Base-by-base conservation (phyloP, 2,113 vertebrate genomes). In the Oncorhynchus tshawytscha region DNA sequence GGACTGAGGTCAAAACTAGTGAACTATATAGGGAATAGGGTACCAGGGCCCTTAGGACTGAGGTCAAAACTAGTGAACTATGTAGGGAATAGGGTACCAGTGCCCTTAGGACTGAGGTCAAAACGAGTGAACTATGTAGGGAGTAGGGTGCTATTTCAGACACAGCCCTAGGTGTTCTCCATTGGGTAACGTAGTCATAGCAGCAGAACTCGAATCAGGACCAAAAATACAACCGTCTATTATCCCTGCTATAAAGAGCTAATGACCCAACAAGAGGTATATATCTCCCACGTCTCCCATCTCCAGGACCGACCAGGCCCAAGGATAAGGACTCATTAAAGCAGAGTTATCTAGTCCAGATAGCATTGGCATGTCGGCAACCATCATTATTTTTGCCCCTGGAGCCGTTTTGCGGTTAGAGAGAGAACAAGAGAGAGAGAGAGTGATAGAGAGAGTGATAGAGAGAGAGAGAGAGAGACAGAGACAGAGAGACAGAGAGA, bases 351-450 rank as follows among this genome's bases (percentile, higher is more conserved):
- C 91, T 91, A 87, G 84, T 90, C 80, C 88, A 91, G 90, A 92
- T 92, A 92, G 86, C 89, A 89, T 91, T 91, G 92, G 91, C 88
- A 91, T 92, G 88, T 91, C 89, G 89, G 85, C 85, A 86, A 90
- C 91, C 89, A 93, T 93, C 91, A 93, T 93, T 93, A 93, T 93
- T 93, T 93, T 90, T 82, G 84, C 84, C 89, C 92, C 91, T 92
- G 86, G 81, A 93, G 92, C 88, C 82, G 72, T 90, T 51, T 93
- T 91, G 90, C 85, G 81, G 88, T 86, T 84, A 78, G 76, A 88
- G 60, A 82, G 74, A 51, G 20, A 71, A n/a, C n/a, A n/a, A n/a
- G 81, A 73, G n/a, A 2, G 1, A 2, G 5, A 39, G 34, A 0
- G 48, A 49, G 1, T n/a, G n/a, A n/a, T n/a, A 49, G 1, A 13